Base-by-base conservation (phyloP, 1,140 invertebrate genomes). In the Zaprionus vittiger region DNA sequence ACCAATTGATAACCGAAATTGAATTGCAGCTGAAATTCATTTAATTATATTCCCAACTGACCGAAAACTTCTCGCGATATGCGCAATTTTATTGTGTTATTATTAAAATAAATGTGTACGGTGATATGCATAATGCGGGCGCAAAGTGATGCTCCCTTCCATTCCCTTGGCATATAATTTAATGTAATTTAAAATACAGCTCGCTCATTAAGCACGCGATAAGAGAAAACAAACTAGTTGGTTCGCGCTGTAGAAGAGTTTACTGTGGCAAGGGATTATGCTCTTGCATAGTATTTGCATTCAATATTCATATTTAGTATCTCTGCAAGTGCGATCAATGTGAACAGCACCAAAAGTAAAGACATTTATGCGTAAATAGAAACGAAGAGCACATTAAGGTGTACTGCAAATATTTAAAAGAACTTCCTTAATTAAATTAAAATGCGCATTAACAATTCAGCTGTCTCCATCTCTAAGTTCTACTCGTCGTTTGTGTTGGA, bases 1-100 rank as follows among this genome's bases (percentile, higher is more conserved):
- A 49, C 44, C 65, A 47, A 55, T 76, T 73, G 83, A 55, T 60
- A 57, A 55, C 37, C 52, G 24, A 44, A 72, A 68, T 54, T 47
- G 52, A 69, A 69, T 57, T 56, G 54, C 4, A 28, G 24, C 52
- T 44, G 22, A 59, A 66, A 22, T 57, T 37, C 22, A 54, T 67
- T 60, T 69, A 15, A 38, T 61, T 44, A 56, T 62, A 41, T 41
- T 28, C 14, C 31, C 20, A 55, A 26, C 49, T 17, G n/a, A 22
- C 11, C 6, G 24, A 38, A 54, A 24, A 20, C 15, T 49, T 22
- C 47, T 14, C n/a, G 15, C 15, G 55, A 24, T 64, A 20, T 34
- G 17, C 34, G 41, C 55, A 57, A 69, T 17, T 68, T 24, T 26
- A 37, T 57, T 62, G 24, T 24, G 61, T 47, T 69, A 55, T 62